Base-by-base conservation (phyloP, 1,140 invertebrate genomes). In the Heliconius nattereri region DNA sequence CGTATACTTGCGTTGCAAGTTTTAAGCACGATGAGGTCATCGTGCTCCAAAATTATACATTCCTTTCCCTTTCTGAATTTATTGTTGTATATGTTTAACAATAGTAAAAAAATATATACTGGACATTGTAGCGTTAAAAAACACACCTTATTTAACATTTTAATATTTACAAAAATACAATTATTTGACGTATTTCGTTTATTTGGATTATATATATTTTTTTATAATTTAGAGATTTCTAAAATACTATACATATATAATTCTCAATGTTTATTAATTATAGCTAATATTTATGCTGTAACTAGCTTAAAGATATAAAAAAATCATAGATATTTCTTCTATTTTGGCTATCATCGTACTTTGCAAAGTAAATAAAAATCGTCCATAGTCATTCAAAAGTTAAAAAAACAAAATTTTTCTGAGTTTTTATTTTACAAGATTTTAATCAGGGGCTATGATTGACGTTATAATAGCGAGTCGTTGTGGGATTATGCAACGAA, bases 1-100 rank as follows among this genome's bases (percentile, higher is more conserved):
- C 75, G 54, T 79, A 80, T 80, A 85, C 85, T 80, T 72, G 83
- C 76, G 82, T 83, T 83, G 79, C 84, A 82, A 82, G 82, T 85
- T 85, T 86, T 83, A 81, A 84, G 81, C 83, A 85, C 73, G 83
- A 71, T 75, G 78, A 84, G 88, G 88, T 90, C 87, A 81, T 85
- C 83, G 89, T 79, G 85, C 88, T 87, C 77, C 80, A 81, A 84
- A 87, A 85, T 84, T 81, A 81, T 79, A 83, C 84, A 85, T 86
- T 84, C 85, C 83, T 86, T 90, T 89, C 85, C 85, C 87, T 86
- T 89, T 89, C 80, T 83, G 84, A 84, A 85, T 87, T 87, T 73
- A 70, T 26, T 26, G 13, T 66, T 66, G 60, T 26, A 23, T 8
- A 66, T 16, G 11, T 66, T 66, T 26, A 26, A 23, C 54, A 57